Base-by-base conservation (phyloP, 2,113 vertebrate genomes). In the Ophiodon elongatus region DNA sequence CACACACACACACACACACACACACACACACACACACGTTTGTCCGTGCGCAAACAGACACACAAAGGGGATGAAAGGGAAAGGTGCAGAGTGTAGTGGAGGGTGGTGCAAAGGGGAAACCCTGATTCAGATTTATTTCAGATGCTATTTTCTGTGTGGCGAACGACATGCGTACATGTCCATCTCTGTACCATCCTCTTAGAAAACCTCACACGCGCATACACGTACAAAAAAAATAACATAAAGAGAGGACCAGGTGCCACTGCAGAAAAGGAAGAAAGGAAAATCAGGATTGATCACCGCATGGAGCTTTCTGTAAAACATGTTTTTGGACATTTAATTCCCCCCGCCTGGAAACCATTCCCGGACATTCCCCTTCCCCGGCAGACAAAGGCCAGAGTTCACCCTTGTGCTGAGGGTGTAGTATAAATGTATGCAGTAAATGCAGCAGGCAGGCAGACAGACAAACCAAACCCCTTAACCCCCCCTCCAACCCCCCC, bases 331-430 rank as follows among this genome's bases (percentile, higher is more conserved):
- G 76, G 76, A 59, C 73, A 79, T 85, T 89, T 84, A 83, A 90
- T 85, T 91, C 84, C 84, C 74, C n/a, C 6, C 52, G 86, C 72
- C 90, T 85, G 90, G 92, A 93, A 92, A 88, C 81, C 82, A 86
- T 89, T 90, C 80, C 84, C 84, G 19, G 70, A 78, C 68, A 84
- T 86, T 85, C 85, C 39, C 76, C 68, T 72, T 86, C 82, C 76
- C 80, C 70, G 14, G 33, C n/a, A 92, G 80, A 93, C 88, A 93
- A 92, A 93, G 90, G 85, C 91, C 89, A 88, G 80, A 84, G 75
- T 88, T 90, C 47, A 25, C 76, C 82, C 56, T 43, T 52, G 78
- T 79, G 85, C 67, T 84, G 25, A 80, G 87, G 79, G 70, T 88
- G 85, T 64, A 77, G 88, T 79, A 91, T 79, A 85, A 86, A 93